Conservation (phyloP, 2,888 invertebrate species). For the Athalia circularis region DNA sequence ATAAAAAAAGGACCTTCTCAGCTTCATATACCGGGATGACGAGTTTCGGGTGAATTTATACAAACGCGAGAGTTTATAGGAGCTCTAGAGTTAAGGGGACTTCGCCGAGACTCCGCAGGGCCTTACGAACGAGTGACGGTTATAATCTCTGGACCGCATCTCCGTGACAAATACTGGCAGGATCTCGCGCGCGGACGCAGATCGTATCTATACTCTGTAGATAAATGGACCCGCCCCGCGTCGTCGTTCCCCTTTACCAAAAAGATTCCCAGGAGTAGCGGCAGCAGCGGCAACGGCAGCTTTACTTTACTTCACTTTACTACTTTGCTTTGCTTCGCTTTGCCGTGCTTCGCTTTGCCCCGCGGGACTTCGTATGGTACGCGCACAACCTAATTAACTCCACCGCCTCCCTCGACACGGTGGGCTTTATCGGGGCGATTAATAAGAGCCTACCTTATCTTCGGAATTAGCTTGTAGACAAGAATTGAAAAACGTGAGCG, state of each 20-base stretch:
- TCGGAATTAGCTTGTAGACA: slow-evolving; percentile 55
- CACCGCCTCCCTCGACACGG: slow-evolving; percentile 56
- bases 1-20: slow-evolving; percentile 2
- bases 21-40: slow-evolving; percentile 12
- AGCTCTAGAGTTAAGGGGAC: too few species aligned
- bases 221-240: slow-evolving; percentile 66
- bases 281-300: too few species aligned
- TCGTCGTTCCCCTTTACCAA: slow-evolving; percentile 7
- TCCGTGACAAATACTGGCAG: slow-evolving; percentile 72
- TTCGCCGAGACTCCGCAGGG: not conserved
- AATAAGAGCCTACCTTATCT: slow-evolving; percentile 58
- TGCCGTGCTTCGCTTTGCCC: slow-evolving; percentile 6
- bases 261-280: too few species aligned
- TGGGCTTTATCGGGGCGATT: slow-evolving; percentile 59
- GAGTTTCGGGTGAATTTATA: slow-evolving; percentile 48
- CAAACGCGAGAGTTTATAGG: not conserved
- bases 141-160: slow-evolving; percentile 68
- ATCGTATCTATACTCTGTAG: slow-evolving; percentile 68
- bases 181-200: slow-evolving; percentile 71
- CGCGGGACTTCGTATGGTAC: slow-evolving; percentile 20
- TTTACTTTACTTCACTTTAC: too few species aligned
- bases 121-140: slow-evolving; percentile 52
- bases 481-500: slow-evolving; percentile 50
- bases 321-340: not conserved
- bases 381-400: slow-evolving; percentile 58